Base-by-base conservation (phyloP, 2,797 vertebrate species). In the Euphonia xanthogaster region DNA sequence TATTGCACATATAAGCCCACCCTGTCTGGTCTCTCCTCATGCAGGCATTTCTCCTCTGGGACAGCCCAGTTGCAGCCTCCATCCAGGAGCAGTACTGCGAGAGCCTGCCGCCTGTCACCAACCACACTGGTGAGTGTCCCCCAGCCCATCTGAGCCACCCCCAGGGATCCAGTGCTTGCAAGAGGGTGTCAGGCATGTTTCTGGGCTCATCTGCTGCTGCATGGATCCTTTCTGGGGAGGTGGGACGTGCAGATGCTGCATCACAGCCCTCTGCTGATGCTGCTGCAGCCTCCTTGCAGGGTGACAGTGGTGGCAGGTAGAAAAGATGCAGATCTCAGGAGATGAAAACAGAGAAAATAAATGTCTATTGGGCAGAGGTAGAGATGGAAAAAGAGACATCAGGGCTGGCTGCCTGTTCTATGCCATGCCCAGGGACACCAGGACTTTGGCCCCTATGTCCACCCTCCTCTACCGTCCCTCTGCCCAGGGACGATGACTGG, bases 61-160 rank as follows among this genome's bases (percentile, higher is more conserved):
- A 97, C 31, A 97, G 96, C 55, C 95, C 94, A 0, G 95, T 94
- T 15, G 94, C 97, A 4, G 97, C 97, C 87, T 98, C 97, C 28
- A 77, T 97, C 23, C 98, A 97, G 31, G 98, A 98, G 50, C 95
- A 98, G 96, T 98, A 97, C 62, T 99, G 99, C 9, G 98, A 99
- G 93, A 98, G 97, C 72, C 96, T 98, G 68, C 96, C 93, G 1
- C 97, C 98, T 7, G 90, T 88, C 37, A 97, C 95, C 93, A 99
- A 99, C 42, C 50, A 98, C 92, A 98, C 98, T 0, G 94, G 99
- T 99, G 98, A 98, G 98, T 97, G 48, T 19, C 25, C 50, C 24
- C n/a, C 0, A 0, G 51, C 50, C 17, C 40, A 3, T 28, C 9
- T 4, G 1, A 6, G 9, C 14, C 57, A 30, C 14, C 11, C 37